Conservation (phyloP, 2,797 vertebrate species). For the Miichthys miiuy region DNA sequence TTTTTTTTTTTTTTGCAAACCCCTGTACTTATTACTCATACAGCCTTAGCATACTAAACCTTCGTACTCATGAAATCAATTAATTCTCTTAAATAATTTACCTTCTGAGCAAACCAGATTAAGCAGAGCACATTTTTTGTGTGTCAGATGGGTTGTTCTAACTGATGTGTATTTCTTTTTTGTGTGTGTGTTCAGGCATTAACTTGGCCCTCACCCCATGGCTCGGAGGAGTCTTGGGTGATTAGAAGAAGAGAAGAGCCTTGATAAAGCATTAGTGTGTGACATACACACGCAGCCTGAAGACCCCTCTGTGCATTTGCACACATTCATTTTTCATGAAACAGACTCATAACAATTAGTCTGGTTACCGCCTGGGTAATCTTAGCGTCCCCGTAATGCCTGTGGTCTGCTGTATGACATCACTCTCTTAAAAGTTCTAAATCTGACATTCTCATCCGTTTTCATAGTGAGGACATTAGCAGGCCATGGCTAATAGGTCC, state of each 20-base stretch:
- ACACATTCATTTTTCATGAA: slow-evolving; percentile 90
- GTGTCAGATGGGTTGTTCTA: slow-evolving; percentile 78
- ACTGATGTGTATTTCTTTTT: slow-evolving; percentile 73
- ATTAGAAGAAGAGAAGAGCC: slow-evolving; percentile 85
- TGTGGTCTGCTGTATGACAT: slow-evolving; percentile 84
- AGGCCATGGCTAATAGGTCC: slow-evolving; percentile 76
- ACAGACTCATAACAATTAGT: slow-evolving; percentile 89
- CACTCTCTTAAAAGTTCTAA: slow-evolving; percentile 84
- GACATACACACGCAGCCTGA: slow-evolving; percentile 69
- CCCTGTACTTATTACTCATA: slow-evolving; percentile 85
- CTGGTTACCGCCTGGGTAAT: slow-evolving; percentile 85
- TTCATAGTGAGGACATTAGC: slow-evolving; percentile 82
- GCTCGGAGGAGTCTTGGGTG: slow-evolving; percentile 82
- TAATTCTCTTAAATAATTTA: slow-evolving; percentile 90
- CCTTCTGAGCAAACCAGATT: slow-evolving; percentile 85
- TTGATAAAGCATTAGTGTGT: slow-evolving; percentile 87
- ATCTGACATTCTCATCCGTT: slow-evolving; percentile 84
- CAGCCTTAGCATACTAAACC: slow-evolving; percentile 85
- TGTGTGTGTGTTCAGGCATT: slow-evolving; percentile 69
- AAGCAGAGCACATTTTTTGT: slow-evolving; percentile 80
- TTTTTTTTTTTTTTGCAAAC: slow-evolving; percentile 72
- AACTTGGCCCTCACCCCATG: slow-evolving; percentile 78
- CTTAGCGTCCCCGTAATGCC: slow-evolving; percentile 82
- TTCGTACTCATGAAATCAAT: slow-evolving; percentile 88
- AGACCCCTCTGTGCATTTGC: slow-evolving; percentile 85